phyloP scores from a whole-genome alignment of 2,888 invertebrate genomes.

The Pegoplata infirma region DNA sequence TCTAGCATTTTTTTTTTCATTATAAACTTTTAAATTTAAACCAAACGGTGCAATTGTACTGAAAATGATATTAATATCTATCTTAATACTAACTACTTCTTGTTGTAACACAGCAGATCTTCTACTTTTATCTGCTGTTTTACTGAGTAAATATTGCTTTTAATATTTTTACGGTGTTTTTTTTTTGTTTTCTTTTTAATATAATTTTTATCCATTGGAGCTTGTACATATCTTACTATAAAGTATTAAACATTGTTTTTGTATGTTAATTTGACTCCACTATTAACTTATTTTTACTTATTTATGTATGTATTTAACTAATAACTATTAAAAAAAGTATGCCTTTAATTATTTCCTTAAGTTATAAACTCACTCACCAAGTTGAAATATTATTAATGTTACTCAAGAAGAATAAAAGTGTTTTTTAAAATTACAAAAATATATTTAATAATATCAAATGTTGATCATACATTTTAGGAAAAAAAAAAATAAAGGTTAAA shows the following conservation, averaged over 20 bases:
- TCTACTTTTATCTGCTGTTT: no score
- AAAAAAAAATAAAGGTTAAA: constrained; percentile 23
- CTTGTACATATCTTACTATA: constrained; percentile 48
- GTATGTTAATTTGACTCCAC: constrained; percentile 29
- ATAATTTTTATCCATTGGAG: constrained; percentile 14
- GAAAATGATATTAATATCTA: no score
- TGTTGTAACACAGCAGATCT: no score
- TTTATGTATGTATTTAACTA: constrained; percentile 77
- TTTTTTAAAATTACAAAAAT: constrained; percentile 11
- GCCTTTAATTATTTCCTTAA: constrained; percentile 18
- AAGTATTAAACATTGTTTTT: constrained; percentile 50
- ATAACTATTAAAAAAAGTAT: constrained; percentile 29
- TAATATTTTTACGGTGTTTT: neutral
- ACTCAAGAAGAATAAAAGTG: constrained; percentile 2
- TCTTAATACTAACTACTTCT: no score
- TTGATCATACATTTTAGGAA: constrained; percentile 20
- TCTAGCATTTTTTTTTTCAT: no score
- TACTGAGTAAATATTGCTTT: neutral
- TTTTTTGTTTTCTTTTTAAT: constrained; percentile 10
- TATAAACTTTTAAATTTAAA: no score
- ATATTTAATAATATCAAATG: neutral
- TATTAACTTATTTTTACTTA: constrained; percentile 30
- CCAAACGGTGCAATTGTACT: no score
- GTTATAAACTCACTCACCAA: neutral
- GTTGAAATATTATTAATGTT: constrained; percentile 19